Base-by-base conservation (phyloP, 2,888 invertebrate genomes). In the Eupsilia transversa region DNA sequence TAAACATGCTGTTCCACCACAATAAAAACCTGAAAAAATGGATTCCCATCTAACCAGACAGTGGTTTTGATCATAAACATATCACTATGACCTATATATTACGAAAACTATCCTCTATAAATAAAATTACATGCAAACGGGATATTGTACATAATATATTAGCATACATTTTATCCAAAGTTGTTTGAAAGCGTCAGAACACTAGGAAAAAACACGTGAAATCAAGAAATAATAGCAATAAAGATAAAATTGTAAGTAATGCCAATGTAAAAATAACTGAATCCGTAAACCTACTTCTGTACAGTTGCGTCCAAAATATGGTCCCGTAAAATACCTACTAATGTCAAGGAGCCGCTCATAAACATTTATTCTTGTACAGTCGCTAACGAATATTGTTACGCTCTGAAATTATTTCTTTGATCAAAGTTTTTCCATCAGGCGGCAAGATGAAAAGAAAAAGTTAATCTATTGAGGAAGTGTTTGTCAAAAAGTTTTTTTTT, bases 311-410 rank as follows among this genome's bases (percentile, higher is more conserved):
- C 65, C 74, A 86, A 85, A 72, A 76, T 73, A 80, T 77, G 75
- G 65, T 54, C 72, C 73, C 70, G 59, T 82, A 77, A 77, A 80
- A 77, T 75, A 80, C 63, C 61, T 85, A 80, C 74, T 83, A 80
- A 84, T 83, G 83, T 76, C 79, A 86, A 89, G 80, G 82, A 84
- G 77, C 77, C 65, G 66, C 76, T 86, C 84, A 84, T 86, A 86
- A 85, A 86, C 85, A 85, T 87, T 85, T 83, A 87, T 86, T 82
- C 75, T 73, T 57, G 89, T 90, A 90, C 91, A 87, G 83, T 88
- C 84, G 69, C 72, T 67, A 69, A 79, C 81, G 77, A 82, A 86
- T 64, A 49, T 63, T 66, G 72, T 83, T 66, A 69, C 65, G 71
- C 43, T 63, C 54, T 14, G 27, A 73, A 78, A 76, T 74, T 64